Percentiles rank a stretch among this genome's conserved stretches.
Evolutionary conservation across 2,797 vertebrate species (phyloP).

Genomic region (Pyrocephalus nanus): DNA sequence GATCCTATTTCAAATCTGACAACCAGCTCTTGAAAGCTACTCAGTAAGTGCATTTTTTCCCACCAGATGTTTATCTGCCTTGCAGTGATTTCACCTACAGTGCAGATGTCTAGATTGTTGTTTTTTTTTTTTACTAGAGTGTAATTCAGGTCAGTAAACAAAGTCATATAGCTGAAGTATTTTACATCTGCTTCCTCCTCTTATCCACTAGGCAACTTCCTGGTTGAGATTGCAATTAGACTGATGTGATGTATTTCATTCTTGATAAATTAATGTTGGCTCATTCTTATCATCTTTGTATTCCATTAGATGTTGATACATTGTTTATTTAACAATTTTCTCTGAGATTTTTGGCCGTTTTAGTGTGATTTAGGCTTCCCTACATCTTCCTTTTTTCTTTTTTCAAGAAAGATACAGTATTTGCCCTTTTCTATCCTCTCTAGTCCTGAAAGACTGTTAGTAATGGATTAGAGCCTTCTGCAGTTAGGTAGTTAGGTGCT

Average conservation of each 20-base stretch:
- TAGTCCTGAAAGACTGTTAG: neutral
- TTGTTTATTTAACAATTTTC: neutral
- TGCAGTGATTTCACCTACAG: neutral
- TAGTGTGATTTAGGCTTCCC: neutral
- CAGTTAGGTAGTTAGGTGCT: neutral
- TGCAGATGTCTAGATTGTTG: neutral
- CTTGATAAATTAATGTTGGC: neutral
- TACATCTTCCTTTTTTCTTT: neutral
- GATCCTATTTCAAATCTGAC: constrained; percentile 55
- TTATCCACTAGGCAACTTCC: neutral
- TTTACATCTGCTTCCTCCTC: neutral
- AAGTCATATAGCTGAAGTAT: neutral
- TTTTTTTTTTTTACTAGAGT: neutral
- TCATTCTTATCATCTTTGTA: neutral
- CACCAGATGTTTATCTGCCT: neutral
- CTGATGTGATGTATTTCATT: neutral
- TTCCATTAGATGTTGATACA: neutral
- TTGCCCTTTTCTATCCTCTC: neutral
- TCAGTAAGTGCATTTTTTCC: constrained; percentile 34
- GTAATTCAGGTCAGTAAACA: neutral
- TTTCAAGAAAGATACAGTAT: neutral
- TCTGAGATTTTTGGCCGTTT: neutral
- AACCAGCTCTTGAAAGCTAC: constrained; percentile 44
- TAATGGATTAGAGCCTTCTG: neutral
- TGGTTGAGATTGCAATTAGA: neutral